Evolutionary conservation across 1,140 invertebrate species (phyloP), one percentile per base, ranked within the genome.

Genomic region (Nebria ingens): DNA sequence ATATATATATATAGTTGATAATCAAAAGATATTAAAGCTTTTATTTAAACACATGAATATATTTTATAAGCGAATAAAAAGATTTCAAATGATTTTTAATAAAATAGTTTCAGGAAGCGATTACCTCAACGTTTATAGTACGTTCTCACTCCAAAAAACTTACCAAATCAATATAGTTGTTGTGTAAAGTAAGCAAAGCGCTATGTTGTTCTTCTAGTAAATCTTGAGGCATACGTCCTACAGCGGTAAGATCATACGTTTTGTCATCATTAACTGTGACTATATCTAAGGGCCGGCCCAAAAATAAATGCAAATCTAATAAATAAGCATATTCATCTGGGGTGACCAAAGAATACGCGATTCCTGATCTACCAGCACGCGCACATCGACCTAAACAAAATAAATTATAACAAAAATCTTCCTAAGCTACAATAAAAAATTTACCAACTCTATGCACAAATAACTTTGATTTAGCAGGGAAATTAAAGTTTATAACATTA

Each of bases 371-470:
- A 4, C 96, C 96, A 54, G 96, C 97, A 63, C 97, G 77, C 6
- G 97, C 97, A 75, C 97, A 98, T 62, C 97, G 83, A 63, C 96
- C 92, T 87, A 57, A 25, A 65, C 61, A 61, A 52, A 45, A 53
- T 4, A 55, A 40, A 20, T 6, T 57, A 57, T 9, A 42, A 57
- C 25, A 29, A 4, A 29, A 29, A 29, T 29, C 13, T 6, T 6
- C 4, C 13, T 6, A 29, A 29, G 13, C 25, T 6, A 29, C 13
- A 6, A 29, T 29, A 29, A 6, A 29, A 25, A 56, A 81, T 87
- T 78, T 72, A 93, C 93, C 97, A 55, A 98, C 97, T 82, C 97
- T 82, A 73, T 99, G 97, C 20, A 99, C 88, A 78, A 98, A 99
- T 9, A 99, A 75, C 74, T 99, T 99, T 0, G 92, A 81, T 72